phyloP scores from a whole-genome alignment of 2,113 vertebrate genomes.

The Vicugna pacos region DNA sequence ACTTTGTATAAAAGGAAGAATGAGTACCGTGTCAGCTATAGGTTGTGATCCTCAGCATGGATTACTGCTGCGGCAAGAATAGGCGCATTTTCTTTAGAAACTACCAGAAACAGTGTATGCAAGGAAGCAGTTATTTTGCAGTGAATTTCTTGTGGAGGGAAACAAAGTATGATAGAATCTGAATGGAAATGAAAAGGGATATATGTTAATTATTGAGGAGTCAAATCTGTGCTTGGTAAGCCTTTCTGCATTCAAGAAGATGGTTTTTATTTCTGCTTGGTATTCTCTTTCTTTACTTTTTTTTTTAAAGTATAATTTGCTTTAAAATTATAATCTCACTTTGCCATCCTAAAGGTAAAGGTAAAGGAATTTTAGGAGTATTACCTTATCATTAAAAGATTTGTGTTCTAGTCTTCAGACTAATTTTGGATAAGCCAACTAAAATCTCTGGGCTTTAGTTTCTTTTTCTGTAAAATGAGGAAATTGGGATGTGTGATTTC shows the following conservation, averaged over 20 bases:
- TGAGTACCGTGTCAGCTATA: background rate
- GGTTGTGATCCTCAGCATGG: slow-evolving; percentile 4
- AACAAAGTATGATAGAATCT: slow-evolving; percentile 3
- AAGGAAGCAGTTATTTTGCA: slow-evolving; percentile 21
- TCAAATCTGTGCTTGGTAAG: background rate
- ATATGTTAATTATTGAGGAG: background rate
- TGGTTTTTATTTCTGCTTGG: slow-evolving; percentile 3
- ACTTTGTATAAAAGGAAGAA: background rate
- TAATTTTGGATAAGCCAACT: background rate
- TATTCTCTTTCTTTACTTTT: slow-evolving; percentile 14
- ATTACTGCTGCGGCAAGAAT: background rate
- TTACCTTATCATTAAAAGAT: background rate
- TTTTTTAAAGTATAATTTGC: background rate
- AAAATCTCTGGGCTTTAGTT: slow-evolving; percentile 36
- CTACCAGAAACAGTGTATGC: background rate
- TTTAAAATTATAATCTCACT: slow-evolving; percentile 54
- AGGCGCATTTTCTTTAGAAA: background rate
- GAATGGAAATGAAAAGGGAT: background rate
- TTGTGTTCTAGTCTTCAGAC: background rate
- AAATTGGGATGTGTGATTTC: background rate
- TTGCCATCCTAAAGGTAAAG: background rate
- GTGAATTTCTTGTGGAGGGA: background rate
- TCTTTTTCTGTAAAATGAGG: background rate
- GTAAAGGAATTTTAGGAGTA: background rate
- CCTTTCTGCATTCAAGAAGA: background rate